Base-by-base conservation (phyloP, 2,797 vertebrate genomes). In the Perodicticus potto region DNA sequence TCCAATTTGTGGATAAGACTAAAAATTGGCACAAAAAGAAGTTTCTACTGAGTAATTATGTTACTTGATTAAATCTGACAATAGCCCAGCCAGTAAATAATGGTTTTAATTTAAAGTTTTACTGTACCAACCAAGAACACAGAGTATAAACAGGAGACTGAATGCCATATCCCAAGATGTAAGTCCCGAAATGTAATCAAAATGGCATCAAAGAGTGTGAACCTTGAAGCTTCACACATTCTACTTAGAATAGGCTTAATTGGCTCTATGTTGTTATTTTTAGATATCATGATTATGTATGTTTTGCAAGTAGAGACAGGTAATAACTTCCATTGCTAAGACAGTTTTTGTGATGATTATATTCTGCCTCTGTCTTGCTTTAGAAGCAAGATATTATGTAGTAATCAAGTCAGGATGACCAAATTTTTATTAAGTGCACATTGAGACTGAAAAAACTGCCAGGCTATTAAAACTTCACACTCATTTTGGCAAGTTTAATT, bases 101-200 rank as follows among this genome's bases (percentile, higher is more conserved):
- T 84, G 16, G 9, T 81, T 95, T 96, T 93, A 94, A 94, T 97
- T 95, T 91, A 96, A 96, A 95, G n/a, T 53, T 84, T 55, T 96
- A 20, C 40, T 25, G 10, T 84, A n/a, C 25, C 29, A 91, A 32
- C 70, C 76, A 86, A 89, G 63, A 95, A 89, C 23, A 19, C 53
- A 91, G 84, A 83, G 22, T 25, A 70, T 73, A 94, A 95, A 86
- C 37, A 59, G 53, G 11, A 89, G 90, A 29, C 34, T 70, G 4
- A 27, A 73, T 89, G 57, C 7, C 13, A 23, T 61, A 77, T 93
- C 49, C 80, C 27, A 94, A 83, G 86, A 77, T 49, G 1, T n/a
- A 85, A 85, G n/a, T 73, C 34, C 29, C 76, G 27, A 80, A 92
- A 76, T 76, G 17, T 61, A 96, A 89, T 32, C 73, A 8, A 84